Evolutionary conservation across 2,113 vertebrate genomes (phyloP), one percentile per base, ranked within the genome.

Genomic region (Salvelinus alpinus): DNA sequence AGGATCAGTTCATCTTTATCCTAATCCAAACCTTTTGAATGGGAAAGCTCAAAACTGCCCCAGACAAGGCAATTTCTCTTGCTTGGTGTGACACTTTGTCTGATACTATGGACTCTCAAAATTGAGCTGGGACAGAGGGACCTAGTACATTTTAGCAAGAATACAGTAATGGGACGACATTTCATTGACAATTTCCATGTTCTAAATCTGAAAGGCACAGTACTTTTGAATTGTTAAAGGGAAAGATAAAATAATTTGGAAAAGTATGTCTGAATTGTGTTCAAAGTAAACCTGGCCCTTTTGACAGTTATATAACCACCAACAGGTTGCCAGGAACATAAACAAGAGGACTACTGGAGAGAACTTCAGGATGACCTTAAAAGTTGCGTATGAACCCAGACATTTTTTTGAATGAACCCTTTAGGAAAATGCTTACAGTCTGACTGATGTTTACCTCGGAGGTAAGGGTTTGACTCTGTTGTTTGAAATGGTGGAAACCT

Each of bases 1-100:
- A 83, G 74, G 75, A 85, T 81, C 59, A 57, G 77, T 70, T 84
- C 51, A 77, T 82, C 67, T 80, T 60, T 81, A 70, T 82, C 80
- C 65, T 80, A 66, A 69, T 69, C 74, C 67, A 20, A 84, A 84
- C 67, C 82, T 77, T 20, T 69, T 73, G 79, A 73, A 72, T 57
- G 38, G 75, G 70, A 82, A 25, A 34, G 22, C 60, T 68, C 14
- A 44, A 44, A 44, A 80, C 51, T 78, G 54, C 74, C 62, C 75
- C 67, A 44, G 2, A 22, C 20, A 64, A 64, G 60, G 20, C 20
- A 13, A 51, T 13, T 11, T 51, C 48, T 51, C 48, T 51, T 51
- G 48, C 48, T 16, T 65, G 24, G 9, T 29, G 64, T 27, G 24
- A 31, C 27, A 29, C 4, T 66, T 27, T 66, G 14, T 27, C 64